phyloP scores from a whole-genome alignment of 37 sponge, comb jelly and placozoan genomes.

The Crambe crambe region DNA sequence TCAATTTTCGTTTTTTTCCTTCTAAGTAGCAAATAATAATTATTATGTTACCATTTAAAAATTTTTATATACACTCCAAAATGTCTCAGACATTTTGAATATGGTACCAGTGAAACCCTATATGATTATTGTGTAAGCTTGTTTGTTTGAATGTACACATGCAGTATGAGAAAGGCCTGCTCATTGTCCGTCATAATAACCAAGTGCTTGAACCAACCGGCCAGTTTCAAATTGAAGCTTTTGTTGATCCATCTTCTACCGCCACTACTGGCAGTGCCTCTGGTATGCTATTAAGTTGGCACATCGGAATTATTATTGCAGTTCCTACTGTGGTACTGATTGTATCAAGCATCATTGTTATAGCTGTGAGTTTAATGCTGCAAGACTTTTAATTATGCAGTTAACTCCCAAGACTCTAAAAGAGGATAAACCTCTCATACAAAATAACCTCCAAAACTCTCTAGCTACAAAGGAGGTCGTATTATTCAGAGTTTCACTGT shows the following conservation, averaged over 20 bases:
- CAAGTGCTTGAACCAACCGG: conserved; percentile 13
- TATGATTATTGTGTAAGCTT: neutral
- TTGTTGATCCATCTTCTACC: no score
- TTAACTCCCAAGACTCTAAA: no score
- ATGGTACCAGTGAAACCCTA: neutral
- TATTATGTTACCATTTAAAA: no score
- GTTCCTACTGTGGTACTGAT: neutral
- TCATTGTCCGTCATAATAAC: conserved; percentile 11
- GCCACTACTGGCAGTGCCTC: no score
- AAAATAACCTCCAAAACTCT: no score
- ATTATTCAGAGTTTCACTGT: no score
- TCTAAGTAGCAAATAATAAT: no score
- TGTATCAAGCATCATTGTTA: neutral
- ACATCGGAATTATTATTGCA: neutral
- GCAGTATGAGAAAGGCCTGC: conserved; percentile 16
- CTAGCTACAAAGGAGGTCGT: no score
- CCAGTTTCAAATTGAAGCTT: conserved; percentile 8
- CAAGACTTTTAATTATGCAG: neutral
- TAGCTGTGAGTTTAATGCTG: neutral
- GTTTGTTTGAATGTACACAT: neutral
- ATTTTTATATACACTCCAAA: no score
- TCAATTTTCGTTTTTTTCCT: no score
- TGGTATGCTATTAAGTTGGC: neutral
- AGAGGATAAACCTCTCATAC: no score
- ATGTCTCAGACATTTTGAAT: no score